Evolutionary conservation across 2,888 invertebrate species (phyloP), one percentile per base, ranked within the genome.

Genomic region (Rhamphomyia laevipes): DNA sequence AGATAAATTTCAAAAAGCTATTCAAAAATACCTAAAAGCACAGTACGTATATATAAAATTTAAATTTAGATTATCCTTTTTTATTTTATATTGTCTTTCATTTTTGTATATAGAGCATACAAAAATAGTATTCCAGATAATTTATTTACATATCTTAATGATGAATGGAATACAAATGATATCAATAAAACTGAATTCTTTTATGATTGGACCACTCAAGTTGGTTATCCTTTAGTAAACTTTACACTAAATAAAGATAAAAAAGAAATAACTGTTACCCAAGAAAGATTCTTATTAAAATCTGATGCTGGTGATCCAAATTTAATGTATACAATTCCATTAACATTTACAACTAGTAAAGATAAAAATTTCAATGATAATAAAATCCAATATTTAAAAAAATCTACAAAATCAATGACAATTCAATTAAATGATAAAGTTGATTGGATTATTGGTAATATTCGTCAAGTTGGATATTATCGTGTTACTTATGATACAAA

Each of bases 401-500:
- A 65, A 13, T 60, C 63, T 41, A 48, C 67, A 1, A n/a, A 47
- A 3, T n/a, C 48, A 2, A 44, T 7, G 0, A 40, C 3, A 0
- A 11, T 38, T 0, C 4, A 30, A 0, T 46, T n/a, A 0, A 23
- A 5, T 0, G 52, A 50, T 1, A 4, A 31, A 2, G 30, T 47
- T 4, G 52, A 27, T 3, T 69, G 70, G 70, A 45, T 69, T 9
- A 54, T 70, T 27, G 63, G 58, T 13, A 69, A 69, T 27, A 55
- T 67, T n/a, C 66, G 67, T 50, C 58, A 68, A 56, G 63, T 61
- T 13, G 65, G 67, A 2, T 68, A 64, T 63, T 85, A 81, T 66
- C 73, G 84, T 56, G 81, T 84, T 3, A 82, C 84, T 62, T 88
- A 88, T 57, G 83, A 84, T 37, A 58, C 58, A 0, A 60, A 61